Evolutionary conservation across 2,113 vertebrate species (phyloP).

Genomic region (Sceloporus undulatus): DNA sequence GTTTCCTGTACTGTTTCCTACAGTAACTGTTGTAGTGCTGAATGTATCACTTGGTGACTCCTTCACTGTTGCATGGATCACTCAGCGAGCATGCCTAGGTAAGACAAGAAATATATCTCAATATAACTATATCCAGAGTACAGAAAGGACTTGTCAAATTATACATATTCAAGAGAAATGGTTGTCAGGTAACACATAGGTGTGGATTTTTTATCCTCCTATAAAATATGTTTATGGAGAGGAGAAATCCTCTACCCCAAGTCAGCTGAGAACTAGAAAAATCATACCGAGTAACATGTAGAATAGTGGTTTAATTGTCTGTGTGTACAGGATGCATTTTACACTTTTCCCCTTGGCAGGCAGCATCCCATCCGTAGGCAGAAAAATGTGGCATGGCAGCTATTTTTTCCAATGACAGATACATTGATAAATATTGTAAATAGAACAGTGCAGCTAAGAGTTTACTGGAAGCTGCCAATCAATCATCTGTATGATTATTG

Average conservation of each 20-base stretch:
- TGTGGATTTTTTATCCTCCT: not conserved
- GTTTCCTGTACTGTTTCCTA: slow-evolving; percentile 47
- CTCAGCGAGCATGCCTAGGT: slow-evolving; percentile 81
- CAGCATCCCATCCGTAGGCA: not conserved
- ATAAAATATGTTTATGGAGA: not conserved
- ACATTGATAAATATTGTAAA: slow-evolving; percentile 37
- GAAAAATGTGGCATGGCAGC: not conserved
- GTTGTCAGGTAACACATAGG: not conserved
- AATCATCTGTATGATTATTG: slow-evolving; percentile 22
- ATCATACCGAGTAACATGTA: slow-evolving; percentile 52
- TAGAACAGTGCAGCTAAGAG: slow-evolving; percentile 19
- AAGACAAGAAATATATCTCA: slow-evolving; percentile 73
- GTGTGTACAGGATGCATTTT: slow-evolving; percentile 42
- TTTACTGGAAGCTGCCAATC: slow-evolving; percentile 41
- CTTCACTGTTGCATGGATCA: slow-evolving; percentile 84
- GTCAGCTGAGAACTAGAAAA: slow-evolving; percentile 45
- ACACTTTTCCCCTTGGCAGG: slow-evolving; percentile 41
- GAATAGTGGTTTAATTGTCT: slow-evolving; percentile 47
- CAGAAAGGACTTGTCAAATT: slow-evolving; percentile 69
- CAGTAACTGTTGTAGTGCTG: slow-evolving; percentile 54
- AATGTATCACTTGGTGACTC: slow-evolving; percentile 73
- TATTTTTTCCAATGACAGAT: slow-evolving; percentile 32
- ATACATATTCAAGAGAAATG: not conserved
- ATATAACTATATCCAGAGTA: slow-evolving; percentile 74
- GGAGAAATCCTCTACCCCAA: slow-evolving; percentile 30